Base-by-base conservation (phyloP, 2,113 vertebrate species). In the Diadophis punctatus region DNA sequence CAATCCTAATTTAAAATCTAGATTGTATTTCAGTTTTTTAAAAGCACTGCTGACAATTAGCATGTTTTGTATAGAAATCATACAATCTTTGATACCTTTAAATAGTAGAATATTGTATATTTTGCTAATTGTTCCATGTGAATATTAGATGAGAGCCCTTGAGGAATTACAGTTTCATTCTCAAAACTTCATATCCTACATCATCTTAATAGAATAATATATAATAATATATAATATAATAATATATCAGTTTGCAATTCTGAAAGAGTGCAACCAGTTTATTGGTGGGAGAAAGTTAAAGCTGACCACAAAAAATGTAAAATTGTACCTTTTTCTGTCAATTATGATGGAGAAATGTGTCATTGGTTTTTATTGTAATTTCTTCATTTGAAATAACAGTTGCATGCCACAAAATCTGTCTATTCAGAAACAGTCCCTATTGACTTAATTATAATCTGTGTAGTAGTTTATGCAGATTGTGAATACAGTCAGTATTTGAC, bases 41-140 rank as follows among this genome's bases (percentile, higher is more conserved):
- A 18, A 68, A 49, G 39, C 16, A 30, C 23, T 88, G 51, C 55
- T 55, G 27, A 63, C 92, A 91, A 39, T 92, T 93, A 92, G 63
- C 88, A 25, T 3, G 0, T 34, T 0, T 56, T 55, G 84, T 63
- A 27, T 9, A 0, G 0, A 27, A 9, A 1, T 0, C 0, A 0
- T 49, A 0, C 20, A 49, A 90, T 93, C 12, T 94, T n/a, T 93
- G 48, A 39, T 49, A 4, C 30, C 48, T 86, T 87, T 89, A 74
- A 23, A 94, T 68, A 53, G 1, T n/a, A 48, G 27, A 91, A 43
- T 93, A 22, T 85, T 3, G n/a, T 68, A n/a, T 1, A 52, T 90
- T 95, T 85, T 93, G 93, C 93, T 92, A 90, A 60, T 49, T 93
- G 43, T 94, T 48, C 91, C 94, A 8, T 88, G 34, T 2, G 43